Percentiles rank a stretch among this genome's conserved stretches.
Conservation (phyloP, 2,797 vertebrate genomes). For the Chanos chanos region DNA sequence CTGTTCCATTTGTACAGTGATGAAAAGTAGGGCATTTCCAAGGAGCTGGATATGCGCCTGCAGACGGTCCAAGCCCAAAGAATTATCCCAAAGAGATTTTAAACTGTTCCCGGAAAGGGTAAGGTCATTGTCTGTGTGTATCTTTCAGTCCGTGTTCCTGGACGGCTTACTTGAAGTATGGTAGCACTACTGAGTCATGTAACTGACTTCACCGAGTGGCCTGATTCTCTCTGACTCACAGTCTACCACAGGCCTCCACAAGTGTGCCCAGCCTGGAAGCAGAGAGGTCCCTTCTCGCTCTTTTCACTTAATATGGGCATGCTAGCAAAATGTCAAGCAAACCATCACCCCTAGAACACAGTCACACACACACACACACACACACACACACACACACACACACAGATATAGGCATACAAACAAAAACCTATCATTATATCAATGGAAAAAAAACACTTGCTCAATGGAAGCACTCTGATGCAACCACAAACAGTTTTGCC, state of each 20-base stretch:
- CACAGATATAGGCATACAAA: background rate
- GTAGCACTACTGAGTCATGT: conserved; percentile 21
- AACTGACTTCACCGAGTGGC: conserved; percentile 24
- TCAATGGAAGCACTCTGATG: conserved; percentile 47
- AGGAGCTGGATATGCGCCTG: too few species aligned
- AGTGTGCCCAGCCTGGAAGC: background rate
- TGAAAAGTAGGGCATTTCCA: too few species aligned
- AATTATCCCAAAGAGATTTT: background rate
- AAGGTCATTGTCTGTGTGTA: too few species aligned
- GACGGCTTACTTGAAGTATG: too few species aligned
- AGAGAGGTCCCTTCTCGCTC: conserved; percentile 12
- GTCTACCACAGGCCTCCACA: background rate
- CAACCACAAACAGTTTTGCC: conserved; percentile 42
- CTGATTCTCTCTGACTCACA: conserved; percentile 14
- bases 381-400: conserved; percentile 5
- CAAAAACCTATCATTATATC: conserved; percentile 11
- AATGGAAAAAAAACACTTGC: conserved; percentile 33
- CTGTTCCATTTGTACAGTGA: too few species aligned
- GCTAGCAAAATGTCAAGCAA: conserved; percentile 2
- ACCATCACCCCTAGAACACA: background rate
- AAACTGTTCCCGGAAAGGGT: background rate
- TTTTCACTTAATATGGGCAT: conserved; percentile 15
- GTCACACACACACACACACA: conserved; percentile 5
- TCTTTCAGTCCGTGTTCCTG: too few species aligned
- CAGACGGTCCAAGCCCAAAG: too few species aligned